Percentiles rank a stretch among this genome's conserved stretches.
Conservation (phyloP, 2,797 vertebrate genomes). For the Taeniopygia guttata region DNA sequence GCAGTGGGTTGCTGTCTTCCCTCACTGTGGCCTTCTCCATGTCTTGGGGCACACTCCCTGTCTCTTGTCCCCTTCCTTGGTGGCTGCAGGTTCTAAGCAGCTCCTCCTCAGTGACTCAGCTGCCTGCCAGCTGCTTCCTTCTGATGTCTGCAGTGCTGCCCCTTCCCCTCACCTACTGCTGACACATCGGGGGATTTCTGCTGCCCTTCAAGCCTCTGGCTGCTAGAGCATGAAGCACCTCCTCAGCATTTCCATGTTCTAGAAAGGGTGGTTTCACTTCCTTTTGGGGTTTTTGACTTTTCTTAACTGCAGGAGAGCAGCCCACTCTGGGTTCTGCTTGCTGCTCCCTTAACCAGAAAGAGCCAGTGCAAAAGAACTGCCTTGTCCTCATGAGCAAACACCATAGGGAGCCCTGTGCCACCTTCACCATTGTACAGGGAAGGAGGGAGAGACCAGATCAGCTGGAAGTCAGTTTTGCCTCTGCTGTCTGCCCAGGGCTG, state of each 20-base stretch:
- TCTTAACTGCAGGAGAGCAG: not conserved
- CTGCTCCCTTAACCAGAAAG: not conserved
- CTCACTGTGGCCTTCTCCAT: not conserved
- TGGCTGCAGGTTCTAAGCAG: not conserved
- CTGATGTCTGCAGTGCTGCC: not conserved
- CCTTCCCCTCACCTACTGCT: not conserved
- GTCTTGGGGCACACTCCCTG: not conserved
- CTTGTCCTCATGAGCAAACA: fast-evolving
- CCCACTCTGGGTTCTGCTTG: not conserved
- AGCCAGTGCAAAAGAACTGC: not conserved
- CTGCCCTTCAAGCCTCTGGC: not conserved
- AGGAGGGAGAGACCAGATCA: not conserved
- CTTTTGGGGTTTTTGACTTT: not conserved
- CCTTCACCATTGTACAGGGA: fast-evolving
- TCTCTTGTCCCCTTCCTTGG: not conserved
- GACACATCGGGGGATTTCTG: slow-evolving; percentile 21
- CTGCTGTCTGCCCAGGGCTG: not conserved
- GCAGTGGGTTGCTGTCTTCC: fast-evolving
- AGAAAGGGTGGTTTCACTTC: slow-evolving; percentile 57
- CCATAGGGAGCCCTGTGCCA: fast-evolving
- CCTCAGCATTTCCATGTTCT: slow-evolving; percentile 50
- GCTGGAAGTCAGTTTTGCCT: not conserved
- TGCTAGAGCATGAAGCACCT: not conserved
- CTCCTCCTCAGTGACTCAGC: not conserved
- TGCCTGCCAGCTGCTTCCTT: not conserved